Base-by-base conservation (phyloP, 2,113 vertebrate species). In the Sebastes fasciatus region DNA sequence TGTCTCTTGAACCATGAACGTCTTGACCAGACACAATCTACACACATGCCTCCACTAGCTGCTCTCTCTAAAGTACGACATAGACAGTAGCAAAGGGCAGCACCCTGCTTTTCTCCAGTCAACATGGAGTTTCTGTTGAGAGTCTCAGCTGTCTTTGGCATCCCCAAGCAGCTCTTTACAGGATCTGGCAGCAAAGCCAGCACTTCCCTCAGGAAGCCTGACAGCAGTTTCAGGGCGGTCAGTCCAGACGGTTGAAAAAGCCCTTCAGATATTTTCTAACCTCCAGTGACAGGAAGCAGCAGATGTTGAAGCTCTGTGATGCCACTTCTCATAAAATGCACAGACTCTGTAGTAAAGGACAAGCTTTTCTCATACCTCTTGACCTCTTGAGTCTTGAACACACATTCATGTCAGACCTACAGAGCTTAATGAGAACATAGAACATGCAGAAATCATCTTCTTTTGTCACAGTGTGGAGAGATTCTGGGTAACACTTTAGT, bases 21-120 rank as follows among this genome's bases (percentile, higher is more conserved):
- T 79, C 72, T 74, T 48, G 26, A 46, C 76, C 40, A 62, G 54
- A 86, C 34, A 83, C 63, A 76, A 75, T 65, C 45, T 48, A 57
- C 54, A 79, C 75, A 74, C 69, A 65, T 17, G n/a, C 9, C 66
- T 84, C 49, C 54, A 74, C 64, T 57, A 42, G 54, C 52, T 80
- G 75, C 77, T 73, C 34, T 54, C 13, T 60, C n/a, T 40, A 60
- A 61, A 74, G 21, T 57, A 57, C 19, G 42, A 45, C 40, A 34
- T 86, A 40, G 7, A 34, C 16, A 76, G n/a, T 26, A 63, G 58
- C 55, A 73, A 74, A 76, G 67, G 14, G 26, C 40, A 75, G 79
- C 78, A 54, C 5, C 69, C 19, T 43, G 58, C 11, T 78, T 80
- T 72, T 40, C 69, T 79, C 62, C 46, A 72, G 10, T 16, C 26